phyloP scores from a whole-genome alignment of 2,797 vertebrate species.

The Sarcoramphus papa region DNA sequence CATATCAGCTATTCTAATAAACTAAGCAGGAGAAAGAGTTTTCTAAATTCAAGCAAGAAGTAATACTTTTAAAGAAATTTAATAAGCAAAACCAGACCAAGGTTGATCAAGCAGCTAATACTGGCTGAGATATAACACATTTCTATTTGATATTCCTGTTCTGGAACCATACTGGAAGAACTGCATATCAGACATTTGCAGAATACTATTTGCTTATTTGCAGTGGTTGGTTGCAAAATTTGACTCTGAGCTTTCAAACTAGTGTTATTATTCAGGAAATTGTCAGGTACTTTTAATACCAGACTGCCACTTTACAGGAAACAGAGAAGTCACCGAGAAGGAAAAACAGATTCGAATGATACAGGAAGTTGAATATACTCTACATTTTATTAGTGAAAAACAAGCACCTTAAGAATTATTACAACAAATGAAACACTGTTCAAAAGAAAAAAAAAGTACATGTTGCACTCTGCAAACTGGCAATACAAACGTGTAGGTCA shows the following conservation, averaged over 20 bases:
- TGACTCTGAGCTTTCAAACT: not conserved
- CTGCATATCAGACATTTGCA: not conserved
- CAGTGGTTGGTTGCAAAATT: not conserved
- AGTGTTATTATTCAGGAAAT: constrained; percentile 49
- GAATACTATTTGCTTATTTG: not conserved
- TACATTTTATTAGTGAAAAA: constrained; percentile 5
- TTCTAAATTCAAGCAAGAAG: not conserved
- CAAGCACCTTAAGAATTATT: not conserved
- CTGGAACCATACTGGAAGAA: not conserved
- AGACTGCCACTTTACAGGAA: constrained; percentile 54
- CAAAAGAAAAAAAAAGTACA: not conserved
- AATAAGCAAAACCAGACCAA: not conserved
- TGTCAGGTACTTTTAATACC: constrained; percentile 22
- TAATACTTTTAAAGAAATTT: not conserved
- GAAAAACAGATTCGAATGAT: constrained; percentile 17
- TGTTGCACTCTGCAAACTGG: not conserved
- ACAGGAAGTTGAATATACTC: constrained; percentile 55
- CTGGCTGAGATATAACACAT: not conserved
- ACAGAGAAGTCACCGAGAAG: constrained; percentile 8
- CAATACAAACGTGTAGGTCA: not conserved
- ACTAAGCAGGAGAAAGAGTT: not conserved
- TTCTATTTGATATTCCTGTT: not conserved
- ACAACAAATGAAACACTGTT: not conserved
- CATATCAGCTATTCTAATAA: not conserved
- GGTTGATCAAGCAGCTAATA: not conserved